A percentile compares a stretch with the other conserved stretches of the same genome.
Conservation (phyloP, 2,888 invertebrate genomes). For the Syrista parreyssii region DNA sequence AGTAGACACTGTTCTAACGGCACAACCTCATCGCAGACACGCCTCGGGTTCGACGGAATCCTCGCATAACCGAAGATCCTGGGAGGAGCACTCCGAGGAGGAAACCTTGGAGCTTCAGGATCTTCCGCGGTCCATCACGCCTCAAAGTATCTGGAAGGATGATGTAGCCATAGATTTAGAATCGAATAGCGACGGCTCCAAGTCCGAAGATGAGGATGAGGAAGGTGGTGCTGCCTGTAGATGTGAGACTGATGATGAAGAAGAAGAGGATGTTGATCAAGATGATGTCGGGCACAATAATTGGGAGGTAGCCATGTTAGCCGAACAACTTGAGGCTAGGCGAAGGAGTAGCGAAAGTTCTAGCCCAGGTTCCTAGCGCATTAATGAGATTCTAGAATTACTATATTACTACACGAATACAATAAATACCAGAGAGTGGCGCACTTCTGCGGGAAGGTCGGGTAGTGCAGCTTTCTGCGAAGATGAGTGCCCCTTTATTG, state of each 20-base stretch:
- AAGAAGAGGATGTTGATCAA: conserved; percentile 48
- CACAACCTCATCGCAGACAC: conserved; percentile 44
- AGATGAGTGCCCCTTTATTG: conserved; percentile 54
- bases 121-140: conserved; percentile 68
- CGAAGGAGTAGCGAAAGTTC: conserved; percentile 57
- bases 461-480: conserved; percentile 45
- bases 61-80: conserved; percentile 71
- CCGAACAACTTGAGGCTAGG: conserved; percentile 74
- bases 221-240: conserved; percentile 40
- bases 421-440: conserved; percentile 38
- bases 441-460: conserved; percentile 30
- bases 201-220: conserved; percentile 63
- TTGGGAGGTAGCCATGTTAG: conserved; percentile 85
- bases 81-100: conserved; percentile 79
- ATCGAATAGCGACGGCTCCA: conserved; percentile 66
- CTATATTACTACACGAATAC: conserved; percentile 53
- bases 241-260: conserved; percentile 34
- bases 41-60: conserved; percentile 48
- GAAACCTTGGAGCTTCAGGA: conserved; percentile 78
- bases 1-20: conserved; percentile 60
- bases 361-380: conserved; percentile 64
- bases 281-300: conserved; percentile 68
- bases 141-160: conserved; percentile 63
- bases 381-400: conserved; percentile 58
- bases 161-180: conserved; percentile 63